Base-by-base conservation (phyloP, 2,797 vertebrate species). In the Knipowitschia caucasica region DNA sequence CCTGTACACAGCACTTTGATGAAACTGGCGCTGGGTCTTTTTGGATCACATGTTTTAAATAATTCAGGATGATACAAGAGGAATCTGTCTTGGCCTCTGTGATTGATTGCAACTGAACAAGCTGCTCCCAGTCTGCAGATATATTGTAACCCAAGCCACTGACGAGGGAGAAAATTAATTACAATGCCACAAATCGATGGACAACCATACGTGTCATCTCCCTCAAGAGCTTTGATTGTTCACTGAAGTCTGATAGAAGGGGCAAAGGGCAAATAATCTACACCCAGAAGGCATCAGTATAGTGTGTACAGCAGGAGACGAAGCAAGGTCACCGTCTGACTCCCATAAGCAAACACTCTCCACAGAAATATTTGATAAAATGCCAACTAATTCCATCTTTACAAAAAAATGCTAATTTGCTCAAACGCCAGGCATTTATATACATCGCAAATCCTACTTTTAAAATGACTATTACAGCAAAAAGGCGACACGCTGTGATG, bases 91-190 rank as follows among this genome's bases (percentile, higher is more conserved):
- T 52, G 42, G 61, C 65, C 74, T 43, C 69, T 3, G 35, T 73
- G 83, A 85, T 83, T 80, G 82, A 84, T 80, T 77, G 79, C 57
- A 43, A 56, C 25, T 54, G 75, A 77, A 57, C 68, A 56, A 56
- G 64, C 75, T 59, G 69, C 72, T 75, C 71, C 46, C 60, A 77
- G 69, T 86, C 72, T 77, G 67, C 49, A 74, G 85, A 84, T 86
- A 84, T 86, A 83, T 84, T 84, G 81, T 83, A 83, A 85, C 76
- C 75, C 68, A 67, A 76, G 73, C 79, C 74, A 63, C 43, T 78
- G 81, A 83, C 67, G 65, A 69, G 64, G 65, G 70, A 59, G 80
- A 82, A 88, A 89, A 88, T 89, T 86, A 89, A 89, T 89, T 87
- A 87, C 83, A 86, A 84, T 77, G 67, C 77, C 77, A 66, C 83